Evolutionary conservation across 2,888 invertebrate genomes (phyloP).

Genomic region (Euzetes globulus): DNA sequence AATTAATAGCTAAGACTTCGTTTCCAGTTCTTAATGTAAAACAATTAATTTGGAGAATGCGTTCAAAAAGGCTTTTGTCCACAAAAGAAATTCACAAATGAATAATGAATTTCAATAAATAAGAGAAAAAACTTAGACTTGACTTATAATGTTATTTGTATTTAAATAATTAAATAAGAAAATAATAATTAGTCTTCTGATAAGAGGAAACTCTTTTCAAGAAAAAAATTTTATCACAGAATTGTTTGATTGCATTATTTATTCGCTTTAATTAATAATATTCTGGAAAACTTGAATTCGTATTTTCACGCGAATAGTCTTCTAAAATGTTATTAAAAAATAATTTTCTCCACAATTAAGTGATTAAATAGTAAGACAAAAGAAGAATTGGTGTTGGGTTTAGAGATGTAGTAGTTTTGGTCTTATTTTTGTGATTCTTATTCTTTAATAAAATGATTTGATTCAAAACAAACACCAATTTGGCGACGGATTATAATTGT

Average conservation of each 20-base stretch:
- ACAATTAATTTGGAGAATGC: neutral
- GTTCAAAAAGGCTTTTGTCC: neutral
- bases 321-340: neutral
- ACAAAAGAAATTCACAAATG: too few relatives aligned
- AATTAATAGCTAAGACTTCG: neutral
- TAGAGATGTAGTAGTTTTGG: neutral
- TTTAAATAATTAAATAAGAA: neutral
- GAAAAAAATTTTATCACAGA: neutral
- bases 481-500: neutral
- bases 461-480: neutral
- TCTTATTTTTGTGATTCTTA: neutral
- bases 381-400: neutral
- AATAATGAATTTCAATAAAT: neutral
- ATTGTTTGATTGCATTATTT: neutral
- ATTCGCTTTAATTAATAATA: neutral
- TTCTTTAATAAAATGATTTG: neutral
- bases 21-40: neutral
- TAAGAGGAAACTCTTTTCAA: neutral
- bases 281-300: neutral
- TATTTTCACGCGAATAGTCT: neutral
- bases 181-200: too few relatives aligned
- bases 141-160: neutral
- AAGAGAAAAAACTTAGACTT: neutral
- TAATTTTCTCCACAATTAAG: conserved; percentile 1
- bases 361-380: neutral